Base-by-base conservation (phyloP, 1,140 invertebrate species). In the Andricus grossulariae region DNA sequence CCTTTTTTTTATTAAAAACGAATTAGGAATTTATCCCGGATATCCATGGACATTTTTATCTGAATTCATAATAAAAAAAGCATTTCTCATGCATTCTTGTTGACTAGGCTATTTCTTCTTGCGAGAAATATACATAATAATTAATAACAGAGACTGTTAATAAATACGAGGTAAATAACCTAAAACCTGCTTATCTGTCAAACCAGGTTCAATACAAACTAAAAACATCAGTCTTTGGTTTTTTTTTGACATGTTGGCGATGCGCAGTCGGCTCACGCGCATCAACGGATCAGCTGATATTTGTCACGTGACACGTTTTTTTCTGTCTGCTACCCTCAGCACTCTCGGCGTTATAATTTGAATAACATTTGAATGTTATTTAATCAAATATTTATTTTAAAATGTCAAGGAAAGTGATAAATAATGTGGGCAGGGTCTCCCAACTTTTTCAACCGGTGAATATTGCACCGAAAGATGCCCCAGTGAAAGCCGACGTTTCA, bases 381-480 rank as follows among this genome's bases (percentile, higher is more conserved):
- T 21, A 55, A 7, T 21, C 8, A 13, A 45, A 11, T 45, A 45
- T 25, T 25, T 73, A 45, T 70, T n/a, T 51, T 66, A 73, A 77
- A 72, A 82, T 80, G 74, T 71, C 71, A 21, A 75, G 71, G 39
- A 78, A 39, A 71, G 51, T 78, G 19, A 21, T 80, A 84, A 87
- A 92, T 66, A 66, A 66, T 10, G 16, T 3, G 11, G 15, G n/a
- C 75, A 91, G 88, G 84, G 79, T 94, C 49, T 94, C 94, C 0
- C 91, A 90, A 82, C 81, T 95, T 82, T 94, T 94, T 89, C 94
- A 94, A 84, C 94, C 94, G 1, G 72, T 92, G 7, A 89, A 90
- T 32, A 82, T 89, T 10, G 89, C 93, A 79, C 93, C 93, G 15
- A 93, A 94, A 84, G 92, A 94, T 80, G 89, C 92, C 66, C 89